Evolutionary conservation across 2,888 invertebrate species (phyloP).

Genomic region (Ectemnius lituratus): DNA sequence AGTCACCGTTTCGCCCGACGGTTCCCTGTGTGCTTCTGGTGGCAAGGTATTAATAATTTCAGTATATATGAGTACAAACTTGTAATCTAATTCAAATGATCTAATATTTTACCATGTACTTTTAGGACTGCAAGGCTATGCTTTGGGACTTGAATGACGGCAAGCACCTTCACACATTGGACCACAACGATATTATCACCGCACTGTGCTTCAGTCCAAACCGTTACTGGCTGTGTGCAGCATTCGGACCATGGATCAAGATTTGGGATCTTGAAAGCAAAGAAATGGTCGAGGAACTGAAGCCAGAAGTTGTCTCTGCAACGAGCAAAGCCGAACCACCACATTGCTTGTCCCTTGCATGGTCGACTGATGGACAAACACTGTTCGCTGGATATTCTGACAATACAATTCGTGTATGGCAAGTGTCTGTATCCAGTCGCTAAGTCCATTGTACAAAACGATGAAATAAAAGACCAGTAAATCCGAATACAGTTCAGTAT

Average conservation of each 20-base stretch:
- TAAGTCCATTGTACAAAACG: conserved; percentile 77
- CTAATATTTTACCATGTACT: conserved; percentile 10
- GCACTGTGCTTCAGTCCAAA: conserved; percentile 99
- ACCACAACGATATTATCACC: conserved; percentile 99
- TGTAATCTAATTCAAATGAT: not conserved
- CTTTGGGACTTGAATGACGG: conserved; percentile 99
- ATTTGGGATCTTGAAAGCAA: conserved; percentile 99
- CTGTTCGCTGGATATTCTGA: conserved; percentile 99
- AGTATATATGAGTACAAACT: not conserved
- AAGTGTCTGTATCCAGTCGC: conserved; percentile 93
- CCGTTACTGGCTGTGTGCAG: conserved; percentile 99
- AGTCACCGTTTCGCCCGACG: conserved; percentile 99
- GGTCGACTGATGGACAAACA: conserved; percentile 99
- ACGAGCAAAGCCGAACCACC: conserved; percentile 93
- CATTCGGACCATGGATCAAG: conserved; percentile 98
- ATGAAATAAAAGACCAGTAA: conserved; percentile 48
- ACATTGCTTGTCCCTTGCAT: conserved; percentile 97
- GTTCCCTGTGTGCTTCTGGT: conserved; percentile 99
- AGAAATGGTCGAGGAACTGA: conserved; percentile 98
- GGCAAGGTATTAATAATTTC: conserved; percentile 84
- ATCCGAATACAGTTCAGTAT: conserved; percentile 5
- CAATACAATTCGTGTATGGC: conserved; percentile 98
- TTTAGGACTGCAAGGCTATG: conserved; percentile 97
- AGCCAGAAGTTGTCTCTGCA: conserved; percentile 94
- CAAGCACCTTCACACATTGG: conserved; percentile 98